A percentile compares a stretch with the other conserved stretches of the same genome.
Evolutionary conservation across 2,113 vertebrate genomes (phyloP).

Genomic region (Prochilodus magdalenae): DNA sequence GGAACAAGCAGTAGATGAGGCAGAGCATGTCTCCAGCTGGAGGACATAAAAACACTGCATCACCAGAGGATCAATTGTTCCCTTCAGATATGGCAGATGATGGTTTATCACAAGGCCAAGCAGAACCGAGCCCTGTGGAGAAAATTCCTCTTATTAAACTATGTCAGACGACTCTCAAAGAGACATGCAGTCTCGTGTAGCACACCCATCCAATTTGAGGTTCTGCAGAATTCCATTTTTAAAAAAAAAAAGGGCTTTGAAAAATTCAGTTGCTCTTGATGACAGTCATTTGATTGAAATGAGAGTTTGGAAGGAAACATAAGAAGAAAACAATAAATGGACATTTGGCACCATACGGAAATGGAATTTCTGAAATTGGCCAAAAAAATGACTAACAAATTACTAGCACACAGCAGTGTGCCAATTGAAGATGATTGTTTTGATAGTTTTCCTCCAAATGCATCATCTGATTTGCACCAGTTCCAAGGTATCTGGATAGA

Average conservation of each 20-base stretch:
- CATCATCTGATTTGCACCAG: background rate
- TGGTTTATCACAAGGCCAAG: slow-evolving; percentile 12
- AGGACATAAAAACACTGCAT: slow-evolving; percentile 22
- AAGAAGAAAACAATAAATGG: no score
- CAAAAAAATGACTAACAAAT: background rate
- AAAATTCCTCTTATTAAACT: slow-evolving; percentile 9
- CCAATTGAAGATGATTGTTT: no score
- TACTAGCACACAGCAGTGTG: background rate
- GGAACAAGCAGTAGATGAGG: slow-evolving; percentile 8
- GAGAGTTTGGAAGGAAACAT: background rate
- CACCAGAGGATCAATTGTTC: slow-evolving; percentile 15
- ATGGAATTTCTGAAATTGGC: background rate
- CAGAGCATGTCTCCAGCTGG: background rate
- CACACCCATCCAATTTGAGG: background rate
- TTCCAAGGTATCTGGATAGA: background rate
- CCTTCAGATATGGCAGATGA: slow-evolving; percentile 19
- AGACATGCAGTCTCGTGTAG: background rate
- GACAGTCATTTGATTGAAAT: background rate
- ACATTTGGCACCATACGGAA: no score
- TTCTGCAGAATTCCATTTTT: background rate
- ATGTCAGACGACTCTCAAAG: background rate
- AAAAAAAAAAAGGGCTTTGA: background rate
- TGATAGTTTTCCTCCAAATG: background rate
- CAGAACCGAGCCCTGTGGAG: slow-evolving; percentile 7
- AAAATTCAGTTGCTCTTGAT: background rate